phyloP scores from a whole-genome alignment of 2,888 invertebrate genomes.

The Noctua pronuba region DNA sequence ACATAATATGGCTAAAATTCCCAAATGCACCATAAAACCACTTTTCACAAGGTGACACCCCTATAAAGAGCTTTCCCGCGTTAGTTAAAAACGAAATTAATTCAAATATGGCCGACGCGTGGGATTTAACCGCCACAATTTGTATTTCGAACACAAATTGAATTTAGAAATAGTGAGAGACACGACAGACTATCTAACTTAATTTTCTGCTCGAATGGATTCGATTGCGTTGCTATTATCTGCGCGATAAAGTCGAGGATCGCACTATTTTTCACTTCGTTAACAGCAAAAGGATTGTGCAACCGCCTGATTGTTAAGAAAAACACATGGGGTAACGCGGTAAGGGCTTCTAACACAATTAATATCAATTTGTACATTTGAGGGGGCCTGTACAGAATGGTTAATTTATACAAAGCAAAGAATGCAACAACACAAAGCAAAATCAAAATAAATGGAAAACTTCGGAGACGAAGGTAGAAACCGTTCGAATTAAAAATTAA shows the following conservation, averaged over 20 bases:
- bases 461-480: constrained; percentile 58
- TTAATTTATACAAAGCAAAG: constrained; percentile 66
- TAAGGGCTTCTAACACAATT: constrained; percentile 87
- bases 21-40: constrained; percentile 76
- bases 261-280: constrained; percentile 66
- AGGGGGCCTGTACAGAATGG: constrained; percentile 72
- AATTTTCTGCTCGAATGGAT: constrained; percentile 73
- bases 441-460: constrained; percentile 56
- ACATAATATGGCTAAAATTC: constrained; percentile 65
- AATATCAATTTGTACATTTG: constrained; percentile 86
- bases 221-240: constrained; percentile 70
- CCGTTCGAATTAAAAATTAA: constrained; percentile 73
- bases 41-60: constrained; percentile 77
- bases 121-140: constrained; percentile 84
- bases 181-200: constrained; percentile 76
- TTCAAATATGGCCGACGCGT: constrained; percentile 83
- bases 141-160: constrained; percentile 85
- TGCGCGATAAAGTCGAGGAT: constrained; percentile 69
- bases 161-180: constrained; percentile 83
- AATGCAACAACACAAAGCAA: constrained; percentile 64
- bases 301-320: constrained; percentile 87
- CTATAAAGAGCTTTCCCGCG: constrained; percentile 80
- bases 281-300: constrained; percentile 72
- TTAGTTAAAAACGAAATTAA: constrained; percentile 84
- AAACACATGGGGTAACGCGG: constrained; percentile 86